Evolutionary conservation across 1,140 invertebrate species (phyloP).

Genomic region (Stegodyphus dumicola): DNA sequence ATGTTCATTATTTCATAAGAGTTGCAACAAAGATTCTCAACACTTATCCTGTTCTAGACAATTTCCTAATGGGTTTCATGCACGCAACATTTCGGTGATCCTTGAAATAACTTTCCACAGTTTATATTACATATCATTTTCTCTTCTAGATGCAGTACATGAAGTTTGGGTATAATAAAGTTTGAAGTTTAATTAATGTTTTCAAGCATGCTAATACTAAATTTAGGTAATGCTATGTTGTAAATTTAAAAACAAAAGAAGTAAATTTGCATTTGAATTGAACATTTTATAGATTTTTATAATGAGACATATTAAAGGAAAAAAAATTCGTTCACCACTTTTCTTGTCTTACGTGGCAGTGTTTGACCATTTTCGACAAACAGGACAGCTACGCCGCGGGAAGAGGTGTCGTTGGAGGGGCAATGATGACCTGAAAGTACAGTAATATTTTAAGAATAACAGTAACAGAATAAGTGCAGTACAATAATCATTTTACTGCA

Average conservation of each 20-base stretch:
- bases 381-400: conserved; percentile 21
- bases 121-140: too few relatives aligned
- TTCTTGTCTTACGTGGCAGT: conserved; percentile 38
- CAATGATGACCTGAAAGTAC: conserved; percentile 28
- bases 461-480: neutral
- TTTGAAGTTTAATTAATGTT: neutral
- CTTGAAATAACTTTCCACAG: too few relatives aligned
- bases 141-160: neutral
- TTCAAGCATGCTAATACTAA: neutral
- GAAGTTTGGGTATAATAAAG: neutral
- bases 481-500: too few relatives aligned
- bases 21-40: too few relatives aligned
- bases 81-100: too few relatives aligned
- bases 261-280: neutral
- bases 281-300: neutral
- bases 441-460: neutral
- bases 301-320: neutral
- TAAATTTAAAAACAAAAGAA: neutral
- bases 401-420: conserved; percentile 28
- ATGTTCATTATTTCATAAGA: too few relatives aligned
- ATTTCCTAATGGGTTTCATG: too few relatives aligned
- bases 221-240: neutral
- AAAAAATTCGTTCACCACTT: neutral
- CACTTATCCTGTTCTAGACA: too few relatives aligned
- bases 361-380: conserved; percentile 18